phyloP scores from a whole-genome alignment of 2,888 invertebrate species.

The Rhyacophila evoluta region DNA sequence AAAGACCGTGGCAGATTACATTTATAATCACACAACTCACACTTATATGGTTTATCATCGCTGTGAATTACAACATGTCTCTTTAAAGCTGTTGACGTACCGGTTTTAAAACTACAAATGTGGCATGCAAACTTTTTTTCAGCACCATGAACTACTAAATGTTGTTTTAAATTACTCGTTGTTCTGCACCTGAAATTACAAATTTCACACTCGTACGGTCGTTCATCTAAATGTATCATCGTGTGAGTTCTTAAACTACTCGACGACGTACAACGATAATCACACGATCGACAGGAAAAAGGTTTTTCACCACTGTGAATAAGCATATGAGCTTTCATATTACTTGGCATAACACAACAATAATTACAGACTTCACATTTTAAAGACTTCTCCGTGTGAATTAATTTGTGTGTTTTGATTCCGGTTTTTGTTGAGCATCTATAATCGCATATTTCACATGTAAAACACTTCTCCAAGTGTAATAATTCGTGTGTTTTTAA shows the following conservation, averaged over 20 bases:
- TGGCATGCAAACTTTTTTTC: background rate
- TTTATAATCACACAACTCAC: background rate
- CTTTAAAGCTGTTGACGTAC: background rate
- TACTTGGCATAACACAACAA: no score
- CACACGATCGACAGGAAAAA: background rate
- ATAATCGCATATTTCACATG: background rate
- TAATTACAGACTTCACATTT: no score
- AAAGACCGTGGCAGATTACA: background rate
- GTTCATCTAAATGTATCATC: background rate
- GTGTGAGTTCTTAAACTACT: background rate
- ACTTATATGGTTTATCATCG: background rate
- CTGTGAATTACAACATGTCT: constrained; percentile 17
- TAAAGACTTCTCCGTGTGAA: background rate
- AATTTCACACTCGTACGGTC: background rate
- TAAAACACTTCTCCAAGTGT: background rate
- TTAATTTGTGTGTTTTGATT: background rate
- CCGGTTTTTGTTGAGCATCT: background rate
- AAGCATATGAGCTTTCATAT: no score
- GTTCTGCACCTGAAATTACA: background rate
- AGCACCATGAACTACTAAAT: background rate
- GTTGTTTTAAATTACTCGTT: background rate
- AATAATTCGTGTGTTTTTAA: background rate
- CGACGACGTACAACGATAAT: background rate
- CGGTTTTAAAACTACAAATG: background rate
- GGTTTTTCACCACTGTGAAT: background rate